Base-by-base conservation (phyloP, 2,797 vertebrate species). In the Cetoscarus ocellatus region DNA sequence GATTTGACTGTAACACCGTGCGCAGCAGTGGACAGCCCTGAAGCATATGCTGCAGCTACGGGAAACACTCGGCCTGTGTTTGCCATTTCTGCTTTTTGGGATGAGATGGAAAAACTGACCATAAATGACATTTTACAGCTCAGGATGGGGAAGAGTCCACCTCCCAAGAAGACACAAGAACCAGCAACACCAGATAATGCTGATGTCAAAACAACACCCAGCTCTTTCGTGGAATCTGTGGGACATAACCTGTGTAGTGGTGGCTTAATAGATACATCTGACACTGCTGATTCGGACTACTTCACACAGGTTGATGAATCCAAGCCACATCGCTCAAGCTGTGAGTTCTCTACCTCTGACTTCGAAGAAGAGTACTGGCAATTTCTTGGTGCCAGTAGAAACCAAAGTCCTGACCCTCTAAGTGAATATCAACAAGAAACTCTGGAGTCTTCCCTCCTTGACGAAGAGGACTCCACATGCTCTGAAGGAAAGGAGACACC, bases 71-170 rank as follows among this genome's bases (percentile, higher is more conserved):
- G 34, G 10, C 89, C 92, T 0, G 87, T 95, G 50, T 95, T 86
- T 11, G 92, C 93, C 17, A 93, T 95, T 64, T 95, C 94, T 34
- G 83, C 90, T 13, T 96, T 95, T 70, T 95, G 95, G 95, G 87
- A 95, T 39, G 92, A 95, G 82, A 94, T 96, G 93, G 94, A 96
- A 86, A 96, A 94, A 79, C 52, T 94, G 55, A 95, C 95, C 0
- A 95, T 95, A 67, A 94, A 94, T 61, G 93, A 95, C 61, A 94
- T 96, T 72, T 86, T 96, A 64, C 91, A 93, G 64, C 86, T 95
- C 3, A 89, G 85, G 79, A 69, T 70, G 78, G 43, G 61, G 3
- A 60, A 67, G 67, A 76, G 70, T 54, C 61, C 40, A 0, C 70
- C 86, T 63, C 53, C 54, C 11, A 65, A 18, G 10, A 75, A 69